These are phyloP conservation scores for Magallana nippona DNA, from an alignment of 2,888 invertebrate genomes.

Conservation along the genomic window DNA sequence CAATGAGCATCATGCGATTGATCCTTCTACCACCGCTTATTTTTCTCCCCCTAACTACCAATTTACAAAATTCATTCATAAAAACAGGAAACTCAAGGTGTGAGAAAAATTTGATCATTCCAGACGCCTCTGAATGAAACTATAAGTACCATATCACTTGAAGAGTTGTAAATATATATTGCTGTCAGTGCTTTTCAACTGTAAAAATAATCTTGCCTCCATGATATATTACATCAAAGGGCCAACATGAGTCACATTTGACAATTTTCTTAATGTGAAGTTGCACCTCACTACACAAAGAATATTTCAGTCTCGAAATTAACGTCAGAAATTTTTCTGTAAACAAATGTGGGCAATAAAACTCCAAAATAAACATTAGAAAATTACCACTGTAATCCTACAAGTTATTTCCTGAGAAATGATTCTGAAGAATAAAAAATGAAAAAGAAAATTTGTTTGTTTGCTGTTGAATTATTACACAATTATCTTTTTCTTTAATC, in stretches of 20 bases:
- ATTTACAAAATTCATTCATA: background rate
- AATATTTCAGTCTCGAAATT: background rate
- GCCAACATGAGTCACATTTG: background rate
- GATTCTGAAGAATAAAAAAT: too few species aligned
- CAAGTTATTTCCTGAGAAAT: too few species aligned
- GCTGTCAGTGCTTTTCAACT: background rate
- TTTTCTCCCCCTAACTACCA: background rate
- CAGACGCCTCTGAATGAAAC: background rate
- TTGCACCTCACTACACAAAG: constrained; percentile 26
- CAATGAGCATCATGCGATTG: background rate
- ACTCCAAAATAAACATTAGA: too few species aligned
- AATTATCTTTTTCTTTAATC: background rate
- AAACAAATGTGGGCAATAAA: too few species aligned
- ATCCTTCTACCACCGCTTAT: background rate
- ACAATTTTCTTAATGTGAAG: constrained; percentile 8
- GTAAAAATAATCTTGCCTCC: background rate
- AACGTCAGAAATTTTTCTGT: background rate
- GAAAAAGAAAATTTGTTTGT: too few species aligned
- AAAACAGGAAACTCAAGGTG: constrained; percentile 11
- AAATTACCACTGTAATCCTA: too few species aligned
- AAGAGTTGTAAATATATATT: constrained; percentile 9
- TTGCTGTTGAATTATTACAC: too few species aligned
- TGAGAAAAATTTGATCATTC: constrained; percentile 9
- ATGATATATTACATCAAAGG: constrained; percentile 12
- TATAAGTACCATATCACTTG: constrained; percentile 16